Evolutionary conservation across 2,888 invertebrate species (phyloP).

Genomic region (Ischnus inquisitorius): DNA sequence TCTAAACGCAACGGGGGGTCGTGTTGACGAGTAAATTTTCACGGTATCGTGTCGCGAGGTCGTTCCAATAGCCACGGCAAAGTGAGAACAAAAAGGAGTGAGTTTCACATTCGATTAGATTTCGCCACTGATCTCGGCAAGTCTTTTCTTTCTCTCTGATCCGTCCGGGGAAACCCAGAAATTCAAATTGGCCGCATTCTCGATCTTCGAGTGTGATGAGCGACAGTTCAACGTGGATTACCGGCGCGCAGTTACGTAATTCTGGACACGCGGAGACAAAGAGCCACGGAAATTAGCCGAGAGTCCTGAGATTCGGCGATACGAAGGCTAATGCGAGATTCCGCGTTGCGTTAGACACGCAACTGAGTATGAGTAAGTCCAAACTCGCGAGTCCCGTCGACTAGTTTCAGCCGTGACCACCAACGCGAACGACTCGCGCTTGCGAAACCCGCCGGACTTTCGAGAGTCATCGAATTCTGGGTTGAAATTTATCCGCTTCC

Average conservation of each 20-base stretch:
- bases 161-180: slow-evolving; percentile 10
- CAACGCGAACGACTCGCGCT: slow-evolving; percentile 15
- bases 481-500: slow-evolving; percentile 48
- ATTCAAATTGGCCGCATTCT: not conserved
- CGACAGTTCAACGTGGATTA: not conserved
- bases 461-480: slow-evolving; percentile 28
- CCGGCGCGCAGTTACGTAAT: slow-evolving; percentile 22
- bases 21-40: too few relatives aligned
- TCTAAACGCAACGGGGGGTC: too few relatives aligned
- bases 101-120: not conserved
- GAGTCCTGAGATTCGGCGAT: too few relatives aligned
- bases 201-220: not conserved
- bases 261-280: not conserved
- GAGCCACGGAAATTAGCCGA: not conserved
- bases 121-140: not conserved
- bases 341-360: slow-evolving; percentile 3
- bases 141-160: too few relatives aligned
- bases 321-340: too few relatives aligned
- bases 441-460: slow-evolving; percentile 31
- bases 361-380: not conserved
- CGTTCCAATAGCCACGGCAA: not conserved
- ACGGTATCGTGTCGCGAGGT: not conserved
- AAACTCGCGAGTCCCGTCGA: not conserved
- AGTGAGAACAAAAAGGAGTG: not conserved
- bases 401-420: slow-evolving; percentile 30